A percentile compares a stretch with the other conserved stretches of the same genome.
Evolutionary conservation across 2,113 vertebrate genomes (phyloP).

Genomic region (Ctenomys sociabilis): DNA sequence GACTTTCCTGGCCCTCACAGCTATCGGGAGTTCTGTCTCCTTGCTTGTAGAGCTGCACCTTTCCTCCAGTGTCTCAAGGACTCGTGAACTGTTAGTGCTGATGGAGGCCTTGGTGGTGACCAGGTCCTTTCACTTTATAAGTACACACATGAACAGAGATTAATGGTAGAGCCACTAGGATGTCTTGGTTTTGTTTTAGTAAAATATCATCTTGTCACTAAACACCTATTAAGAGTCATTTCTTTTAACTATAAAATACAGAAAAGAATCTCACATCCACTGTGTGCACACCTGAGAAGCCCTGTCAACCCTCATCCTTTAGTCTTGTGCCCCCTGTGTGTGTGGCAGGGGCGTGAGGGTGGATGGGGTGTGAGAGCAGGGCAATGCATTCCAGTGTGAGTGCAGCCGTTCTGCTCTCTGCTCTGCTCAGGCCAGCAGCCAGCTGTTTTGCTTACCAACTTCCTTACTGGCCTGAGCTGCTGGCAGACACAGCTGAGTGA

Average conservation of each 20-base stretch:
- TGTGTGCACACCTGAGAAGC: background rate
- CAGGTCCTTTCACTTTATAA: background rate
- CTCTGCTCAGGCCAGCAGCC: conserved; percentile 44
- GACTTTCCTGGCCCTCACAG: background rate
- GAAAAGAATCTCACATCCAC: background rate
- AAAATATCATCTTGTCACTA: conserved; percentile 8
- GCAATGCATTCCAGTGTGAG: background rate
- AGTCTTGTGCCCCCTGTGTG: background rate
- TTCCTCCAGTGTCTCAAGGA: background rate
- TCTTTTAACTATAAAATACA: background rate
- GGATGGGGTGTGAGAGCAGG: background rate
- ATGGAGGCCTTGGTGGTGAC: background rate
- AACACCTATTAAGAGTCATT: background rate
- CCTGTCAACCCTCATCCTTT: background rate
- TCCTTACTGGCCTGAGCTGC: background rate
- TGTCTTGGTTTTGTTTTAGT: conserved; percentile 5
- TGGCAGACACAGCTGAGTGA: conserved; percentile 35
- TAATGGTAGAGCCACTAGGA: background rate
- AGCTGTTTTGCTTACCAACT: conserved; percentile 45
- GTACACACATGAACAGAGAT: background rate
- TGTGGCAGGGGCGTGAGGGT: background rate
- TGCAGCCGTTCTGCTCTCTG: background rate
- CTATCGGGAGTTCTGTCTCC: background rate
- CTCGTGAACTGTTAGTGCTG: background rate
- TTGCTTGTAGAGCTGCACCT: background rate